A percentile compares a stretch with the other conserved stretches of the same genome.
Evolutionary conservation across 2,797 vertebrate genomes (phyloP).

Genomic region (Crax fasciolata): DNA sequence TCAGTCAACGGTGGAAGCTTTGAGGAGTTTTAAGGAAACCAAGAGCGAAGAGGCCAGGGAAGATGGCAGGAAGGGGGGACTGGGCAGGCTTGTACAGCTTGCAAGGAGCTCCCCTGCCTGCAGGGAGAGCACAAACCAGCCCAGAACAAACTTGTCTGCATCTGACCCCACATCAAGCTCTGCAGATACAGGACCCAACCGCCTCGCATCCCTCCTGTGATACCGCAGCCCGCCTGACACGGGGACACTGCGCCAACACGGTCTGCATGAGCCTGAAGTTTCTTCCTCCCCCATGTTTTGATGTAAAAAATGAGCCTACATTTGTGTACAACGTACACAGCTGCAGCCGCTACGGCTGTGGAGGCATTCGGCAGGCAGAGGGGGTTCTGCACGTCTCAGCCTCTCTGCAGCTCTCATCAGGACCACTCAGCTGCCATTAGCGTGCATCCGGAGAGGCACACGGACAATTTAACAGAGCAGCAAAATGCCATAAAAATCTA

Average conservation of each 20-base stretch:
- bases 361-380: not conserved
- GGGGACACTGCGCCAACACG: not conserved
- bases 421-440: not conserved
- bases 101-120: not conserved
- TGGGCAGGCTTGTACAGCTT: not conserved
- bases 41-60: not conserved
- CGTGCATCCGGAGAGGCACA: not conserved
- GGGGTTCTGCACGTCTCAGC: not conserved
- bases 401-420: not conserved
- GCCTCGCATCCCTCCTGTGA: accelerated
- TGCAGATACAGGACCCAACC: not conserved
- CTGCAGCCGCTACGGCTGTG: not conserved
- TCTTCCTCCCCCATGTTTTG: not conserved
- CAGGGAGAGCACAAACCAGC: not conserved
- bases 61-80: not conserved
- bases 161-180: not conserved
- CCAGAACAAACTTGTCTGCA: not conserved
- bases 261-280: not conserved
- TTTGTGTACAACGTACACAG: accelerated
- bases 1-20: not conserved
- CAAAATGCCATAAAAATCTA: not conserved
- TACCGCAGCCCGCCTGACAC: not conserved
- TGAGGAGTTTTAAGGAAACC: not conserved
- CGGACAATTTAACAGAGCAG: not conserved
- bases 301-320: not conserved